These are phyloP conservation scores for Lophius americanus DNA, from an alignment of 2,797 vertebrate genomes.

Conservation along the genomic window DNA sequence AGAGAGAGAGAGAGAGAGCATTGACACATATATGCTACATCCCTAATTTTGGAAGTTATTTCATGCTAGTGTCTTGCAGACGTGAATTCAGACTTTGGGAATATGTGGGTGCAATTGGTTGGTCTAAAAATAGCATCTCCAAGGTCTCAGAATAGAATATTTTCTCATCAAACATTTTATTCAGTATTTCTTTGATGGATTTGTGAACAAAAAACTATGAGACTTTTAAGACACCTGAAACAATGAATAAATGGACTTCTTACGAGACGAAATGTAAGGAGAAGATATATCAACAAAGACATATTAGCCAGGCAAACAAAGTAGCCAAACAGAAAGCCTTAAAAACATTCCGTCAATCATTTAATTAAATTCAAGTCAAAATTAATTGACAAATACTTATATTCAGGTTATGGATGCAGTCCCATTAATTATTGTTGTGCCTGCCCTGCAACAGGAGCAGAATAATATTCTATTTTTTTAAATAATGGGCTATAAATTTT, in stretches of 20 bases:
- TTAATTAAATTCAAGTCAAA: too few species aligned
- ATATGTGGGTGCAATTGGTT: conserved; percentile 9
- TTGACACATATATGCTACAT: conserved; percentile 9
- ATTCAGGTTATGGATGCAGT: background rate
- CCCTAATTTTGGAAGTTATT: conserved; percentile 17
- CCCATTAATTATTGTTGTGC: background rate
- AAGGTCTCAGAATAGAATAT: conserved; percentile 13
- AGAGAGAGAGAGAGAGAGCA: background rate
- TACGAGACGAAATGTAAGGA: too few species aligned
- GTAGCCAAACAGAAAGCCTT: background rate
- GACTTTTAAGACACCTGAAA: background rate
- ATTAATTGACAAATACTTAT: too few species aligned
- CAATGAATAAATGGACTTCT: too few species aligned
- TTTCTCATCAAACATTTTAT: background rate
- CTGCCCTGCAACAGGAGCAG: background rate
- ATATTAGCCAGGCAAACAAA: background rate
- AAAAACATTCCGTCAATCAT: too few species aligned
- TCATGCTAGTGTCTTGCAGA: conserved; percentile 23
- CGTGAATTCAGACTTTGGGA: background rate
- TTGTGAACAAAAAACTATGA: background rate
- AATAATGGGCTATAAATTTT: background rate
- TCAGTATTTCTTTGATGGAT: background rate
- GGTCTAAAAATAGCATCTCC: conserved; percentile 6
- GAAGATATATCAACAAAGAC: background rate
- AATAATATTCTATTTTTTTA: background rate